A percentile compares a stretch with the other conserved stretches of the same genome.
These are phyloP conservation scores for Todiramphus saurophagus DNA, from an alignment of 2,113 vertebrate genomes.

Conservation along the genomic window DNA sequence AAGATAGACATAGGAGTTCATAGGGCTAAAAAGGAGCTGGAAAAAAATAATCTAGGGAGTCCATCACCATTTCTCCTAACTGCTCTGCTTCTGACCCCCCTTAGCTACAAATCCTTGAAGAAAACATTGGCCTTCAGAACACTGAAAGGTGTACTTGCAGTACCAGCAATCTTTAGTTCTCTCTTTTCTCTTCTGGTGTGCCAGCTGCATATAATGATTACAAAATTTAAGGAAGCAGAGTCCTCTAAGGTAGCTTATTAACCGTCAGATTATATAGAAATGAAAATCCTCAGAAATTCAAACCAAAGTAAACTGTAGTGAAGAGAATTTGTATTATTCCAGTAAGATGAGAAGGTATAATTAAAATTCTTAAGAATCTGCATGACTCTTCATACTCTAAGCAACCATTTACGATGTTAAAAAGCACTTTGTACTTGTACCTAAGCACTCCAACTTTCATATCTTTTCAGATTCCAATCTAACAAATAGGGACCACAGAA, in stretches of 20 bases:
- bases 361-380: not conserved
- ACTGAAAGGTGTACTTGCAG: not conserved
- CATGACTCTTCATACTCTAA: not conserved
- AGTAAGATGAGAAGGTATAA: not conserved
- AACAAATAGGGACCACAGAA: not conserved
- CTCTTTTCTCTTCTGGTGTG: not conserved
- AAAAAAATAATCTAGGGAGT: not conserved
- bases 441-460: not conserved
- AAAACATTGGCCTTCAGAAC: not conserved
- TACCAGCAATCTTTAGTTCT: not conserved
- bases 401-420: not conserved
- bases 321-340: not conserved
- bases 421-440: not conserved
- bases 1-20: not conserved
- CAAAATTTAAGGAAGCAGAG: not conserved
- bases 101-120: not conserved
- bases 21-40: not conserved
- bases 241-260: not conserved
- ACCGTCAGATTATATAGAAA: not conserved
- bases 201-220: not conserved
- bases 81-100: not conserved
- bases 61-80: not conserved
- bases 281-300: not conserved
- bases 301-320: not conserved
- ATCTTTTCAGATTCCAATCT: not conserved